Evolutionary conservation across 2,888 invertebrate species (phyloP).

Genomic region (Notocelia uddmanniana): DNA sequence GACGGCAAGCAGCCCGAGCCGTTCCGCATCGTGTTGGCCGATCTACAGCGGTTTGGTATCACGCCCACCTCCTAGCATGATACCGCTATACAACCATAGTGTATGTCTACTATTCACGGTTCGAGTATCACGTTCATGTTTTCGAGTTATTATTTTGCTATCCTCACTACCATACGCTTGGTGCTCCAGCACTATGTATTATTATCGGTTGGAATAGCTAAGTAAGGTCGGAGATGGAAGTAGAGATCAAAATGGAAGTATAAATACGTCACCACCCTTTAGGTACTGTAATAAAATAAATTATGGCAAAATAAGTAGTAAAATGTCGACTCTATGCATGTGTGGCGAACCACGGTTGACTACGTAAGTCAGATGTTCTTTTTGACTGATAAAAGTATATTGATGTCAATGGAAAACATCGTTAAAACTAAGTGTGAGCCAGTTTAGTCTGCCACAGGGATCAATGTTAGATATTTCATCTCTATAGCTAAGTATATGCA

Average conservation of each 20-base stretch:
- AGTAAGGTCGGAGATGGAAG: too few species aligned
- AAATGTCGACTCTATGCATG: too few species aligned
- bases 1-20: constrained; percentile 62
- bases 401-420: neutral
- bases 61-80: neutral
- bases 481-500: neutral
- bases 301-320: too few species aligned
- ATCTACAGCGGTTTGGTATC: constrained; percentile 53
- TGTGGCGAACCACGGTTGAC: neutral
- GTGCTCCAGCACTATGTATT: neutral
- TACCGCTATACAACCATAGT: neutral
- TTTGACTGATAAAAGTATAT: too few species aligned
- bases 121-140: neutral
- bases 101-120: neutral
- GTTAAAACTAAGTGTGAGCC: neutral
- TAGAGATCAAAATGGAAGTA: too few species aligned
- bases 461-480: constrained; percentile 4
- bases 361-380: neutral
- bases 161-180: neutral
- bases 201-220: neutral
- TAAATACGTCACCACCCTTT: too few species aligned
- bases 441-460: constrained; percentile 13
- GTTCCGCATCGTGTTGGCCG: constrained; percentile 57
- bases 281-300: too few species aligned
- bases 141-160: too few species aligned